These are phyloP conservation scores for Sylvilagus bachmani DNA, from an alignment of 2,113 vertebrate genomes.

Conservation along the genomic window DNA sequence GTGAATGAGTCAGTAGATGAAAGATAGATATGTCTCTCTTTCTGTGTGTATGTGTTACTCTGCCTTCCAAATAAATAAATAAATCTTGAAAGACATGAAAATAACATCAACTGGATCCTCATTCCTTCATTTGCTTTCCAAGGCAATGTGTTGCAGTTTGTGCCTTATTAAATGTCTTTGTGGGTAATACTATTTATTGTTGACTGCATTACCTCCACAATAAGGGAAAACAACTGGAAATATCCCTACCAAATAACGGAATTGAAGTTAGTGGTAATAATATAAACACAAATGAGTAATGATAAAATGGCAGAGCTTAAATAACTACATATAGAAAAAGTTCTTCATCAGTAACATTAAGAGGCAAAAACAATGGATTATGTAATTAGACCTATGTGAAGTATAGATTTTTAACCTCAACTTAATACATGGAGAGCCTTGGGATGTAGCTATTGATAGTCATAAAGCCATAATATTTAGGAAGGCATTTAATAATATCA, in stretches of 20 bases:
- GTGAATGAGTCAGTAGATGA: too few species aligned
- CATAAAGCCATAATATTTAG: not conserved
- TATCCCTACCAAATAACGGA: not conserved
- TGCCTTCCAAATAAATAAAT: too few species aligned
- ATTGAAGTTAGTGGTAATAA: constrained; percentile 23
- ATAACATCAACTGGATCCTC: not conserved
- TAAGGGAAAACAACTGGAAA: constrained; percentile 21
- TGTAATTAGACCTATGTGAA: not conserved
- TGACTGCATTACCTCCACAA: not conserved
- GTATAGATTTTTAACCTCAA: not conserved
- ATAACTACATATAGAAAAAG: not conserved
- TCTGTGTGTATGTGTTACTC: too few species aligned
- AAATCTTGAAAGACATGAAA: too few species aligned
- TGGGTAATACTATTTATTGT: not conserved
- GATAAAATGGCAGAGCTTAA: constrained; percentile 25
- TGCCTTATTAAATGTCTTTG: not conserved
- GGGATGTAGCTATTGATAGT: not conserved
- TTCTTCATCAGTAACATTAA: not conserved
- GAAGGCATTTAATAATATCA: not conserved
- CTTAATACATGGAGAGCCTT: not conserved
- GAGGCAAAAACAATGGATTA: constrained; percentile 6
- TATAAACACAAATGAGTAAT: constrained; percentile 22
- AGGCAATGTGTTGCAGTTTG: not conserved
- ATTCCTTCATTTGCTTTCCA: not conserved
- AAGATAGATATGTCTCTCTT: too few species aligned